These are phyloP conservation scores for Terebella lapidaria DNA, from an alignment of 2,888 invertebrate genomes.

Conservation along the genomic window DNA sequence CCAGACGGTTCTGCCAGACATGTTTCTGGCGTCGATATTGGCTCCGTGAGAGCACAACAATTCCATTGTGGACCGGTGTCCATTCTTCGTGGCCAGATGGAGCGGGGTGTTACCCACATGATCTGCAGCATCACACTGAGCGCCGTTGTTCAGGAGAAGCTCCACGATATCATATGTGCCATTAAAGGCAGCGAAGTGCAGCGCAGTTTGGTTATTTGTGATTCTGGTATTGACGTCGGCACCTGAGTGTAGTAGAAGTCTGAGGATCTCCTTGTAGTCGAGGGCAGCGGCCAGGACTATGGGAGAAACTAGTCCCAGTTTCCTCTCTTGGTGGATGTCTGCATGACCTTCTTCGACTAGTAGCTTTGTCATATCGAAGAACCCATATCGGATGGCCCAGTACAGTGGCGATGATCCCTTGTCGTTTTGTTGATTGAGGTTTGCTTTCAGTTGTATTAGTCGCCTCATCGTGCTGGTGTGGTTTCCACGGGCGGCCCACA, in stretches of 20 bases:
- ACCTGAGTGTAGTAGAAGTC: slow-evolving; percentile 30
- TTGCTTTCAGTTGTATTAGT: slow-evolving; percentile 28
- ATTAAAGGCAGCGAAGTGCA: slow-evolving; percentile 51
- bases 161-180: slow-evolving; percentile 43
- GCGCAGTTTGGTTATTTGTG: slow-evolving; percentile 41
- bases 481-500: slow-evolving; percentile 46
- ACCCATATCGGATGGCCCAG: slow-evolving; percentile 48
- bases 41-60: slow-evolving; percentile 33
- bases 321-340: slow-evolving; percentile 33
- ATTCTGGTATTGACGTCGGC: slow-evolving; percentile 40
- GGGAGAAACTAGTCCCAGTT: slow-evolving; percentile 44
- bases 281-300: slow-evolving; percentile 44
- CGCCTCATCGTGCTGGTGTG: slow-evolving; percentile 25
- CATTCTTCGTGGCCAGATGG: slow-evolving; percentile 38
- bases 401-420: slow-evolving; percentile 49
- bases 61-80: slow-evolving; percentile 31
- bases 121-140: slow-evolving; percentile 37
- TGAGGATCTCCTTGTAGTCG: slow-evolving; percentile 35
- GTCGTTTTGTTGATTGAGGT: slow-evolving; percentile 39
- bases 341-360: slow-evolving; percentile 37
- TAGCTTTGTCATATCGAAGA: slow-evolving; percentile 32
- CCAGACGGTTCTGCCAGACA: slow-evolving; percentile 43
- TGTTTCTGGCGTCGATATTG: slow-evolving; percentile 35
- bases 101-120: slow-evolving; percentile 41
- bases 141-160: slow-evolving; percentile 13